Evolutionary conservation across 2,888 invertebrate species (phyloP).

Genomic region (Synergus umbraculus): DNA sequence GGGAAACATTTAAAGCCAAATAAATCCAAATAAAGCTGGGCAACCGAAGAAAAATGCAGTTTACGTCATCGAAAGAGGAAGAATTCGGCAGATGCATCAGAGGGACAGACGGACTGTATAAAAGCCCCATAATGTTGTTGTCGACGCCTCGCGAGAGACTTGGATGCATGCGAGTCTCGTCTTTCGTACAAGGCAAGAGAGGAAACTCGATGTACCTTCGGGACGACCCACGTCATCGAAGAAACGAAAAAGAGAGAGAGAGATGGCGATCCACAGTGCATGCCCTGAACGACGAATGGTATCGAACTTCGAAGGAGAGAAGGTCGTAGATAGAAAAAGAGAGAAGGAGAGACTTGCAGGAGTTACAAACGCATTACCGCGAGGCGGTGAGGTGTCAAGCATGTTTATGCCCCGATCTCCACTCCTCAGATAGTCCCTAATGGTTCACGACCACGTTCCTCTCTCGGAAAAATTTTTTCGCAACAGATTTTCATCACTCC

Average conservation of each 20-base stretch:
- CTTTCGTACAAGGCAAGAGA: constrained; percentile 39
- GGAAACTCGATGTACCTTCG: constrained; percentile 22
- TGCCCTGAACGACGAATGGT: constrained; percentile 43
- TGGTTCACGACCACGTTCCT: constrained; percentile 67
- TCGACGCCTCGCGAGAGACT: constrained; percentile 26
- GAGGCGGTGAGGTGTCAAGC: constrained; percentile 69
- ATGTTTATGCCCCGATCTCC: constrained; percentile 71
- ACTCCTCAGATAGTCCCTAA: constrained; percentile 70
- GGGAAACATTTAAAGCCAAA: no score
- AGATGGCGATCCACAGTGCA: constrained; percentile 39
- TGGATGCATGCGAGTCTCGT: constrained; percentile 20
- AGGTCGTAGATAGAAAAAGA: constrained; percentile 44
- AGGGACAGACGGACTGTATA: constrained; percentile 20
- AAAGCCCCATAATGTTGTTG: constrained; percentile 33
- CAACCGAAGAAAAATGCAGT: constrained; percentile 16
- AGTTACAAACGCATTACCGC: constrained; percentile 73
- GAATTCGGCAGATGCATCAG: constrained; percentile 28
- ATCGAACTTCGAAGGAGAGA: constrained; percentile 48
- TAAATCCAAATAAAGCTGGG: neutral
- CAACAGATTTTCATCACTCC: constrained; percentile 21
- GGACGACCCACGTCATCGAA: constrained; percentile 42
- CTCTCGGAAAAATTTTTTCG: constrained; percentile 58
- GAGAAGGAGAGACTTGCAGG: constrained; percentile 61
- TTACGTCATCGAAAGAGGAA: constrained; percentile 17
- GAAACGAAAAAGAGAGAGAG: constrained; percentile 53